A percentile compares a stretch with the other conserved stretches of the same genome.
These are phyloP conservation scores for Spodoptera litura DNA, from an alignment of 1,140 invertebrate genomes.

Conservation along the genomic window DNA sequence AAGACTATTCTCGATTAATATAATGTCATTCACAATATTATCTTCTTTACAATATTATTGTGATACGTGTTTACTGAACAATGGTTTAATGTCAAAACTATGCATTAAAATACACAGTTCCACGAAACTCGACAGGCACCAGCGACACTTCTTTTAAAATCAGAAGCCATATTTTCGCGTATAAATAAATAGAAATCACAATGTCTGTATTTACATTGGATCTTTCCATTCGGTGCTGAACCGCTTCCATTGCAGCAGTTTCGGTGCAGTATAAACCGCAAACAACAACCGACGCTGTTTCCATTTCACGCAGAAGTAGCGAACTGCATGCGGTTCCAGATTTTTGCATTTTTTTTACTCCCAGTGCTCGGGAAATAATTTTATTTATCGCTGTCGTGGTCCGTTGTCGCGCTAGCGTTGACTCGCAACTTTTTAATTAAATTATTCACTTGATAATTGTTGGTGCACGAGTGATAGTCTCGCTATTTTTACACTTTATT, in stretches of 20 bases:
- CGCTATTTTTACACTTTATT: conserved; percentile 29
- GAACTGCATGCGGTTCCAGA: conserved; percentile 47
- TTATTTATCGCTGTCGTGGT: conserved; percentile 74
- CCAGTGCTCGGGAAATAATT: conserved; percentile 67
- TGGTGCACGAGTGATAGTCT: conserved; percentile 35
- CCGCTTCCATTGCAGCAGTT: conserved; percentile 31
- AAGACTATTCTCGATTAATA: too few species aligned
- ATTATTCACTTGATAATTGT: conserved; percentile 77
- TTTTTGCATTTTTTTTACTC: conserved; percentile 55
- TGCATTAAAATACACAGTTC: background rate
- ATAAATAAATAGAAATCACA: conserved; percentile 40
- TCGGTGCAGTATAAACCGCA: conserved; percentile 34
- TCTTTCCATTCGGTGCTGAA: conserved; percentile 30
- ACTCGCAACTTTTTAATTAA: conserved; percentile 80
- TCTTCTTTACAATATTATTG: too few species aligned
- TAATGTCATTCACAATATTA: too few species aligned
- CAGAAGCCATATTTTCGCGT: conserved; percentile 12
- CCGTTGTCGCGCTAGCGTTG: conserved; percentile 60
- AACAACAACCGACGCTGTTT: conserved; percentile 41
- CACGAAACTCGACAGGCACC: background rate
- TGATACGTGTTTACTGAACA: too few species aligned
- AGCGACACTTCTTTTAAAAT: background rate
- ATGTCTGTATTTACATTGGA: conserved; percentile 39
- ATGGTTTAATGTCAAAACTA: too few species aligned
- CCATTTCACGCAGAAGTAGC: conserved; percentile 45